Conservation (phyloP, 2,888 invertebrate species). For the Polymixis lichenea region DNA sequence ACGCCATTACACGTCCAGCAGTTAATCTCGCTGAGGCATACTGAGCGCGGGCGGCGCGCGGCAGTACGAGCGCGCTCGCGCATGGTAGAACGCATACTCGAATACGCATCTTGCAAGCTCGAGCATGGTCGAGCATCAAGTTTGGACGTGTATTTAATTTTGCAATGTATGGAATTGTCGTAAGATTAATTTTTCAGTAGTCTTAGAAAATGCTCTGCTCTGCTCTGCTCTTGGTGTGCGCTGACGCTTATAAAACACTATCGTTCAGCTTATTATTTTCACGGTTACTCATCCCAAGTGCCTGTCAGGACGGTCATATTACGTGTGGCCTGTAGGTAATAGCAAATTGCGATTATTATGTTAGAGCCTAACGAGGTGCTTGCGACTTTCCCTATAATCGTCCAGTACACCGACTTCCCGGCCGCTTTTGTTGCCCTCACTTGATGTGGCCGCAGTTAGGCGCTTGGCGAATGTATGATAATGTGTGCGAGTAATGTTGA, state of each 20-base stretch:
- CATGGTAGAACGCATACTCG: too few relatives aligned
- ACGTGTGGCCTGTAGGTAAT: conserved; percentile 75
- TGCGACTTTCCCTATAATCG: conserved; percentile 76
- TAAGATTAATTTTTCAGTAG: too few relatives aligned
- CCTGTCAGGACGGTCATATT: conserved; percentile 66
- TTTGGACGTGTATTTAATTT: too few relatives aligned
- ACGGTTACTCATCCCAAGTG: conserved; percentile 72
- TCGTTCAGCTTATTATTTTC: conserved; percentile 67
- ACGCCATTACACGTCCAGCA: too few relatives aligned
- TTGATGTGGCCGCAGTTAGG: conserved; percentile 46
- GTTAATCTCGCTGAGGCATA: too few relatives aligned
- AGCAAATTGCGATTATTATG: conserved; percentile 80
- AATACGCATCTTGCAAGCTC: too few relatives aligned
- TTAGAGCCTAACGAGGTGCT: conserved; percentile 79
- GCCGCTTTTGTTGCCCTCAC: conserved; percentile 50
- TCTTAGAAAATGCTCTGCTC: too few relatives aligned
- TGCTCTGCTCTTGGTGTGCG: too few relatives aligned
- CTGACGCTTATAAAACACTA: conserved; percentile 45
- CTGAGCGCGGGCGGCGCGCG: too few relatives aligned
- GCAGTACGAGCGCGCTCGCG: too few relatives aligned
- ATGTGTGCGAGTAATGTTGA: conserved; percentile 52
- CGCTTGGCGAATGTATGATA: conserved; percentile 65
- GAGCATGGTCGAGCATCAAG: too few relatives aligned
- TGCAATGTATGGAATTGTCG: too few relatives aligned
- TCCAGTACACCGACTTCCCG: conserved; percentile 48